Evolutionary conservation across 2,113 vertebrate genomes (phyloP).

Genomic region (Caranx ignobilis): DNA sequence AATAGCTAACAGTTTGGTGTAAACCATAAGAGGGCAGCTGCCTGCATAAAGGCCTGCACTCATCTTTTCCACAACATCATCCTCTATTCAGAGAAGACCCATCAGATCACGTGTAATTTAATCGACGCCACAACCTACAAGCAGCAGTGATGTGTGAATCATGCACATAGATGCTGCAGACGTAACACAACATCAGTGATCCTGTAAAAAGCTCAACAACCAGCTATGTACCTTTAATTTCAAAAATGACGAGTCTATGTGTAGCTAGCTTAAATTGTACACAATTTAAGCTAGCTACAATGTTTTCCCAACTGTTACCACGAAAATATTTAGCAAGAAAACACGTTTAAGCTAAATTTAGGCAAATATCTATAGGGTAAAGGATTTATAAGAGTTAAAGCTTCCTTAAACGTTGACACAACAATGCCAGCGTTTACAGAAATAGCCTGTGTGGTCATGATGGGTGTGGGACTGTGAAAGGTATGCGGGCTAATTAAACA

Average conservation of each 20-base stretch:
- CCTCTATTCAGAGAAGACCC: not conserved
- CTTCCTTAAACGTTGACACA: not conserved
- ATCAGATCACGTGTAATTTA: not conserved
- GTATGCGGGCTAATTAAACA: constrained; percentile 56
- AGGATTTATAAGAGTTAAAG: not conserved
- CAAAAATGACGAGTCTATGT: too few relatives aligned
- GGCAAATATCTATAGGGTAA: not conserved
- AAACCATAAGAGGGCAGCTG: not conserved
- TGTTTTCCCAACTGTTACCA: not conserved
- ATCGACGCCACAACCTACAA: not conserved
- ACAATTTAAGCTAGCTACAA: not conserved
- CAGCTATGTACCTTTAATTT: not conserved
- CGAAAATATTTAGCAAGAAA: not conserved
- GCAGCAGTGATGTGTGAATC: not conserved
- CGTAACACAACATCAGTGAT: not conserved
- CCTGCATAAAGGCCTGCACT: constrained; percentile 35
- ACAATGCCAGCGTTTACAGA: not conserved
- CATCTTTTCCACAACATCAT: constrained; percentile 46
- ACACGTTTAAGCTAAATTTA: not conserved
- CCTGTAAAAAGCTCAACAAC: not conserved
- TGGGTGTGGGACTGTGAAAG: constrained; percentile 49
- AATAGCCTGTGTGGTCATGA: constrained; percentile 31
- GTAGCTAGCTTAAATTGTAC: not conserved
- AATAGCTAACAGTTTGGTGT: constrained; percentile 7
- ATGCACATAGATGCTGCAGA: not conserved